Conservation (phyloP, 2,113 vertebrate species). For the Odocoileus hemionus region DNA sequence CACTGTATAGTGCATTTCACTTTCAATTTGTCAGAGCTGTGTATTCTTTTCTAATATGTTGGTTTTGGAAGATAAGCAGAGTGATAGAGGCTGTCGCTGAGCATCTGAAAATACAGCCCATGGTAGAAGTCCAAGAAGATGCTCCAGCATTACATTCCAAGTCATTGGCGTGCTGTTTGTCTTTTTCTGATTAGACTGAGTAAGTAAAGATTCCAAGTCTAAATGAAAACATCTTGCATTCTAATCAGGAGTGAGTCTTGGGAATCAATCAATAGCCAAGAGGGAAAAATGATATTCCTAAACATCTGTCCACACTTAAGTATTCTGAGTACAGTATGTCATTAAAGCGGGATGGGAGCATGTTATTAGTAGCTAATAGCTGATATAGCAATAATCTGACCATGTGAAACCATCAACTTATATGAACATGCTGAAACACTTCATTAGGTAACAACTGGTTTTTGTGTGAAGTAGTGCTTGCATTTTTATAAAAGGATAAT, state of each 20-base stretch:
- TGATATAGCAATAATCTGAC: neutral
- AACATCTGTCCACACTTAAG: constrained; percentile 37
- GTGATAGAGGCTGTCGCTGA: neutral
- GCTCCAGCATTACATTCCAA: neutral
- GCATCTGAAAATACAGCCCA: neutral
- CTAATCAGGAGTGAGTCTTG: neutral
- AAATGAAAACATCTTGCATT: constrained; percentile 37
- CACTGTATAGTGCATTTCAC: neutral
- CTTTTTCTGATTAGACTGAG: neutral
- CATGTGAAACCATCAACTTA: constrained; percentile 13
- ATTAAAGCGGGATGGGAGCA: neutral
- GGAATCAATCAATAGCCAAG: constrained; percentile 7
- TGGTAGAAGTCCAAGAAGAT: neutral
- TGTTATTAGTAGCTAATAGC: neutral
- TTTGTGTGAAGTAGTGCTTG: constrained; percentile 16
- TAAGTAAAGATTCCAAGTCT: constrained; percentile 16
- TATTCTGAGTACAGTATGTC: neutral
- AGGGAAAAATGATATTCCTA: neutral
- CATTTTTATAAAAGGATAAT: constrained; percentile 41
- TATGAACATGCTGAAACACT: constrained; percentile 6
- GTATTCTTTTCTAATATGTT: neutral
- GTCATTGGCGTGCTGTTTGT: neutral
- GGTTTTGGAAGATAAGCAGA: neutral
- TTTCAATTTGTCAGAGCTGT: neutral
- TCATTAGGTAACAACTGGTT: constrained; percentile 12